Base-by-base conservation (phyloP, 2,113 vertebrate species). In the Chascanopsetta lugubris region DNA sequence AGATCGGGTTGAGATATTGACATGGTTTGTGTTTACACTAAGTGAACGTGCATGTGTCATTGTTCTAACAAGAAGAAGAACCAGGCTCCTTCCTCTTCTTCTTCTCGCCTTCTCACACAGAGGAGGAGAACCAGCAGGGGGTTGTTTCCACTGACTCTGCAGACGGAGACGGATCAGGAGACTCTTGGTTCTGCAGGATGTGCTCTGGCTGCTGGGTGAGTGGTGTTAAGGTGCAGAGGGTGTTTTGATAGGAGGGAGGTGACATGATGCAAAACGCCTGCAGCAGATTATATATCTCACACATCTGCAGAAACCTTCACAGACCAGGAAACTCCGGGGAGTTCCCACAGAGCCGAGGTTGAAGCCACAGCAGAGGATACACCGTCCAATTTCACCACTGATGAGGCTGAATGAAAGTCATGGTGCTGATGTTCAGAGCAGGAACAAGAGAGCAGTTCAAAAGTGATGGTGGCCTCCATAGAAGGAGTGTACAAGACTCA, bases 231-330 rank as follows among this genome's bases (percentile, higher is more conserved):
- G 63, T 72, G 82, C 26, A 8, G 8, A 0, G 62, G 38, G 72
- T 83, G 63, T 88, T 88, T 85, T 86, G 65, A 88, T 82, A 78
- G 69, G 77, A 79, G 59, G 71, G 68, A 67, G 72, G 58, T 74
- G 82, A 83, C 78, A 89, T 61, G 45, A 75, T 80, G 80, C 83
- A 66, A 63, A 32, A 68, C 81, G 72, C 75, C 66, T 73, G 48
- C 47, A 38, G 34, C 1, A 13, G 74, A 84, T 84, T 79, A 78
- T 71, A 69, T 76, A 53, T 83, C 70, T 75, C 66, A 65, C 71
- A 83, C 85, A 87, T 87, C 80, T 89, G 84, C 45, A 57, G 70
- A 83, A 91, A 24, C 69, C 55, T 42, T 84, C 71, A 69, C 20
- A 69, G 46, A 40, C 47, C 42, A 22, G 55, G 64, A 62, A 71